Conservation (phyloP, 2,797 vertebrate genomes). For the Brotula barbata region DNA sequence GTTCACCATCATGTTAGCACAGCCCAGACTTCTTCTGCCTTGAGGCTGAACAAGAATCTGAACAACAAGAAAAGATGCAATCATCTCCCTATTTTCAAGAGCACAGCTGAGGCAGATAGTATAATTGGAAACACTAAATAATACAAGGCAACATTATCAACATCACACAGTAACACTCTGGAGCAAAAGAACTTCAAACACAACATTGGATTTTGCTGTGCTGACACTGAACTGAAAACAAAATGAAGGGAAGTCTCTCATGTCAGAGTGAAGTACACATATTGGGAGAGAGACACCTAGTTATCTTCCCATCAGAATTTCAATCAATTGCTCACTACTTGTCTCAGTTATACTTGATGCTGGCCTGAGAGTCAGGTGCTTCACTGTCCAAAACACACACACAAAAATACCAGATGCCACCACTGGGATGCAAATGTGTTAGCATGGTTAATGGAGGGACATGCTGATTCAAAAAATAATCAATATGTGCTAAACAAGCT, state of each 20-base stretch:
- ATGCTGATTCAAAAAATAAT: conserved; percentile 62
- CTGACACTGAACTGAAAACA: neutral
- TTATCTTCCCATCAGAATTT: too few relatives aligned
- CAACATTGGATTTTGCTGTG: conserved; percentile 21
- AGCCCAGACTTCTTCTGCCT: conserved; percentile 46
- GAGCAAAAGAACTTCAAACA: conserved; percentile 26
- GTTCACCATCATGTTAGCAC: conserved; percentile 34
- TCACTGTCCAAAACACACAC: conserved; percentile 25
- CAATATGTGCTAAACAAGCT: conserved; percentile 69
- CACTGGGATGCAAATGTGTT: conserved; percentile 33
- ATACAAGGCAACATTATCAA: conserved; percentile 37
- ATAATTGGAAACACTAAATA: conserved; percentile 28
- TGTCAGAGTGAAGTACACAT: neutral
- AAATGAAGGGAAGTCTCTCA: conserved; percentile 1
- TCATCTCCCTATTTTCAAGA: conserved; percentile 44
- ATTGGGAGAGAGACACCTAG: neutral
- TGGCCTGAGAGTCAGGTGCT: conserved; percentile 26
- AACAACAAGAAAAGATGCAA: conserved; percentile 31
- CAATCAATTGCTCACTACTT: conserved; percentile 52
- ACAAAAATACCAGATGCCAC: too few relatives aligned
- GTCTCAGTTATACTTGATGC: too few relatives aligned
- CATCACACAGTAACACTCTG: conserved; percentile 13
- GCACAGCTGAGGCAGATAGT: conserved; percentile 26
- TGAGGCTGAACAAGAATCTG: conserved; percentile 36
- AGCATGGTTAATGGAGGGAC: conserved; percentile 43